These are phyloP conservation scores for Phoxinus dragarum DNA, from an alignment of 2,797 vertebrate species.

Conservation along the genomic window DNA sequence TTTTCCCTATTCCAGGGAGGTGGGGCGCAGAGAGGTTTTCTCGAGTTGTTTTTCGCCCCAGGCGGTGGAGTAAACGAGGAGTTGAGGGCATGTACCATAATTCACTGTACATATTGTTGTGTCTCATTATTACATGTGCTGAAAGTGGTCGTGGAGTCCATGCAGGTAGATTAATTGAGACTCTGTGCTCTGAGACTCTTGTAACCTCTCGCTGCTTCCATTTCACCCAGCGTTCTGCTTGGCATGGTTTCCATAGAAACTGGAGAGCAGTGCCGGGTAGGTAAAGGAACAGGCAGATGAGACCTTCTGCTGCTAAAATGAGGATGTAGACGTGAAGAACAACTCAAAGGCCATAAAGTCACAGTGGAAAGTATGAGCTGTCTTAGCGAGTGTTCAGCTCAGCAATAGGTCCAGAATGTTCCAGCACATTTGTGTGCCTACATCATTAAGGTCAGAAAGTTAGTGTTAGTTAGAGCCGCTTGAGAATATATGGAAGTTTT, in stretches of 20 bases:
- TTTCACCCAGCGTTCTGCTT: constrained; percentile 69
- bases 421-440: constrained; percentile 56
- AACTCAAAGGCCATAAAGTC: constrained; percentile 69
- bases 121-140: constrained; percentile 42
- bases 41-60: neutral
- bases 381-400: constrained; percentile 63
- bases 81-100: constrained; percentile 12
- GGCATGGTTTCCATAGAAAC: constrained; percentile 82
- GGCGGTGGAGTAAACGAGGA: constrained; percentile 61
- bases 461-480: constrained; percentile 31
- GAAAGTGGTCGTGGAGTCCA: constrained; percentile 36
- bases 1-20: constrained; percentile 1
- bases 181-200: constrained; percentile 55
- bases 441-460: constrained; percentile 58
- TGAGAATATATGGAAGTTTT: constrained; percentile 39
- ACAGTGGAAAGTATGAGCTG: constrained; percentile 69
- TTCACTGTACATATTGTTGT: constrained; percentile 38
- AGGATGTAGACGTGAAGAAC: constrained; percentile 71
- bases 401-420: constrained; percentile 55
- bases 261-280: constrained; percentile 56
- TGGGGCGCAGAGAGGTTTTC: constrained; percentile 55
- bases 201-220: constrained; percentile 69
- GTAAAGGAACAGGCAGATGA: constrained; percentile 70
- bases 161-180: constrained; percentile 59
- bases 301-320: constrained; percentile 69